Evolutionary conservation across 2,797 vertebrate genomes (phyloP).

Genomic region (Anguilla anguilla): DNA sequence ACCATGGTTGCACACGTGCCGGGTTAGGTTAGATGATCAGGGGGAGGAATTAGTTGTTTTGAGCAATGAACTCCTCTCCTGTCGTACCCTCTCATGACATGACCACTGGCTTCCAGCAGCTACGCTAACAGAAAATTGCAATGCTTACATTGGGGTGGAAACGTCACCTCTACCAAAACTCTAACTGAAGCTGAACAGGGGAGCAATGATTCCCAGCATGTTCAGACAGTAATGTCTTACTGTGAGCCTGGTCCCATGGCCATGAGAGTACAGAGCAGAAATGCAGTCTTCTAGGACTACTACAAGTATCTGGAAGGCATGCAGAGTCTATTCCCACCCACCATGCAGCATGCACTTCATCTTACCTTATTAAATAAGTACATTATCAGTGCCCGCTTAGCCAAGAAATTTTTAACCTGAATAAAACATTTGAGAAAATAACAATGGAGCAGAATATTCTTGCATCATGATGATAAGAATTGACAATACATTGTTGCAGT

Average conservation of each 20-base stretch:
- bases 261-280: neutral
- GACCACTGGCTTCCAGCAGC: neutral
- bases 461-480: neutral
- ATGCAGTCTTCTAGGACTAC: neutral
- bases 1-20: neutral
- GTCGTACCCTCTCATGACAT: constrained; percentile 12
- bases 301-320: constrained; percentile 39
- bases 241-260: neutral
- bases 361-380: constrained; percentile 99
- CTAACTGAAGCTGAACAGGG: constrained; percentile 16
- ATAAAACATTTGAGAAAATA: constrained; percentile 57
- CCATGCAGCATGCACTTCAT: constrained; percentile 44
- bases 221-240: constrained; percentile 41
- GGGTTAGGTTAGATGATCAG: neutral
- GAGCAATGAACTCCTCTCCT: neutral
- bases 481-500: neutral
- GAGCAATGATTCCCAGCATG: constrained; percentile 25
- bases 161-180: constrained; percentile 8
- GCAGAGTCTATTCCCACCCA: constrained; percentile 37
- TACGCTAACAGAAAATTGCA: neutral
- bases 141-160: neutral
- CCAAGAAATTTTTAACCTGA: constrained; percentile 90
- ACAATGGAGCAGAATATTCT: constrained; percentile 16
- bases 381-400: constrained; percentile 88
- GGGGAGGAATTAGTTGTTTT: neutral